These are phyloP conservation scores for Malurus melanocephalus DNA, from an alignment of 2,113 vertebrate genomes.

Conservation along the genomic window DNA sequence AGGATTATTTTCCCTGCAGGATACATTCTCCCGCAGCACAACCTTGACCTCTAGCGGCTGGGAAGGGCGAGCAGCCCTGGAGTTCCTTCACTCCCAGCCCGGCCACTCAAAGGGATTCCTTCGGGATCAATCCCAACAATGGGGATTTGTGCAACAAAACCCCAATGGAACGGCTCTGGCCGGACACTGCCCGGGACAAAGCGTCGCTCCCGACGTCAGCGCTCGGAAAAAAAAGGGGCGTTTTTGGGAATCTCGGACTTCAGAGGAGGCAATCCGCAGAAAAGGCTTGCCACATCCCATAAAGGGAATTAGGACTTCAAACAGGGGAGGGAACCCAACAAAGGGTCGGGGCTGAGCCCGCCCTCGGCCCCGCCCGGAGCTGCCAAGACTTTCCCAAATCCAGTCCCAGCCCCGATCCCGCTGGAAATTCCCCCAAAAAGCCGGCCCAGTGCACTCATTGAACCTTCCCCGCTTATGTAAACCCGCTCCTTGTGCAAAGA, in stretches of 20 bases:
- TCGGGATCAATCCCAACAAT: not conserved
- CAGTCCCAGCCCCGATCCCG: not conserved
- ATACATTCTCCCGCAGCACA: not conserved
- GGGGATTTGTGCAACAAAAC: not conserved
- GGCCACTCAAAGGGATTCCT: not conserved
- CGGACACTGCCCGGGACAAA: not conserved
- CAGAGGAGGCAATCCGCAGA: slow-evolving; percentile 13
- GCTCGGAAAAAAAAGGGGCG: not conserved
- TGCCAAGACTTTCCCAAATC: slow-evolving; percentile 14
- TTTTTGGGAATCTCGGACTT: not conserved
- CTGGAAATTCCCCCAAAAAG: slow-evolving; percentile 8
- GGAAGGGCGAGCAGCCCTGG: not conserved
- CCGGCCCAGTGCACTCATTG: not conserved
- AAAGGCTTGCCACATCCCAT: slow-evolving; percentile 29
- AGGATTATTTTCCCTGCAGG: not conserved
- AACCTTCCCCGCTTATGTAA: not conserved
- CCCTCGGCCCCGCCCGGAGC: slow-evolving; percentile 16
- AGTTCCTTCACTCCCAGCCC: not conserved
- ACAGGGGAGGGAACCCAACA: slow-evolving; percentile 46
- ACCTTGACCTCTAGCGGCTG: slow-evolving; percentile 75
- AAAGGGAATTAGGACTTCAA: slow-evolving; percentile 54
- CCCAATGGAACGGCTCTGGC: not conserved
- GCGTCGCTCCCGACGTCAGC: not conserved
- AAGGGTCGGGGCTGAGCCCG: not conserved
- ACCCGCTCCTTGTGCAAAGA: not conserved